Conservation (phyloP, 1,140 invertebrate species). For the Drosophila kikkawai region DNA sequence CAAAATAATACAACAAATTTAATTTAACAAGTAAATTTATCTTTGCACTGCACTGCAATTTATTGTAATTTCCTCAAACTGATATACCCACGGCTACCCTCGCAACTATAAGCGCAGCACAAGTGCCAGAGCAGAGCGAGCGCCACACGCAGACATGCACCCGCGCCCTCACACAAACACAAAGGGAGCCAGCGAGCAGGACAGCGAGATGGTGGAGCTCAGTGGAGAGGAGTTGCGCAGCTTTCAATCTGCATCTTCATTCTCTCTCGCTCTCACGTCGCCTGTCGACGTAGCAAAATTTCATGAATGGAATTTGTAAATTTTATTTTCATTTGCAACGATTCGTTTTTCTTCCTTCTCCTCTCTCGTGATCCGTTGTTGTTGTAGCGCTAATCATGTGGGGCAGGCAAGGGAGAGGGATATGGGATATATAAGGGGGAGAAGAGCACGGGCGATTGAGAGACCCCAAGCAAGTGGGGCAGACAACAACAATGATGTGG, state of each 20-base stretch:
- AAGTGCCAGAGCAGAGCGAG: slow-evolving; percentile 73
- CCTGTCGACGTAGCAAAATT: slow-evolving; percentile 74
- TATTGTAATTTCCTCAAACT: background rate
- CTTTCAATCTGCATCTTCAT: slow-evolving; percentile 30
- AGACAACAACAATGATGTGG: slow-evolving; percentile 62
- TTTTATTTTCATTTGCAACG: slow-evolving; percentile 82
- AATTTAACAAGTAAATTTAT: background rate
- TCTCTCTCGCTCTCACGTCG: slow-evolving; percentile 6
- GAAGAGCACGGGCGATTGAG: slow-evolving; percentile 13
- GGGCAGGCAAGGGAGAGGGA: slow-evolving; percentile 15
- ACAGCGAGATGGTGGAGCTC: slow-evolving; percentile 32
- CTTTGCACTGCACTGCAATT: background rate
- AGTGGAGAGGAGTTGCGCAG: slow-evolving; percentile 19
- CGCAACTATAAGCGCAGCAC: slow-evolving; percentile 20
- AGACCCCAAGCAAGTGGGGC: slow-evolving; percentile 67
- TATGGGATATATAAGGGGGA: background rate
- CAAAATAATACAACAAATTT: background rate
- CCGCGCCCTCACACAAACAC: slow-evolving; percentile 33
- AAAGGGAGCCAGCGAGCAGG: slow-evolving; percentile 12
- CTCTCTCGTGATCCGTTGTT: slow-evolving; percentile 30
- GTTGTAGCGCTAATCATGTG: slow-evolving; percentile 73
- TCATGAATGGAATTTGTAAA: slow-evolving; percentile 84
- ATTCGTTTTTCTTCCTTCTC: slow-evolving; percentile 43
- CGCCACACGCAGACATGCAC: slow-evolving; percentile 71
- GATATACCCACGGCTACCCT: background rate